Base-by-base conservation (phyloP, 2,888 invertebrate genomes). In the Dasypolia templi region DNA sequence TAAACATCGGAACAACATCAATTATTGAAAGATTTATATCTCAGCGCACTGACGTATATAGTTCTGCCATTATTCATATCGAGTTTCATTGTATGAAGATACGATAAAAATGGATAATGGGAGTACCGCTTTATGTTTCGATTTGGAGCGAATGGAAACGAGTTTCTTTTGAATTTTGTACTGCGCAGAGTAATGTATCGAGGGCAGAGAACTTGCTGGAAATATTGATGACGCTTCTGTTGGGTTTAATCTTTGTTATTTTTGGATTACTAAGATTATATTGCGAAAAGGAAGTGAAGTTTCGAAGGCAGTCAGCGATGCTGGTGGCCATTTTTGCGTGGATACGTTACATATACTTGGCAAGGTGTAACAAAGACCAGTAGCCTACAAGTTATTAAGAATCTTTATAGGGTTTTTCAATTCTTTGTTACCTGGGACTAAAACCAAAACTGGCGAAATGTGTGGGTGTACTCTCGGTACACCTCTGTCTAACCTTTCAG, bases 1-100 rank as follows among this genome's bases (percentile, higher is more conserved):
- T 95, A 95, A 93, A 95, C 92, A 95, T 92, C 89, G 88, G 83
- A 87, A 89, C 89, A 91, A 91, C 93, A 93, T 94, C 95, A 94
- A 95, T 95, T 95, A 95, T 92, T 92, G 91, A 92, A 94, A 95
- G 95, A 96, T 96, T 95, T 96, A 96, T 95, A 93, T 94, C 93
- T 92, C 86, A 88, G 90, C 89, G 90, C 90, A 90, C 91, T 91
- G 91, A 93, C 91, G 92, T 90, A 89, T 91, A 90, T 90, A 92
- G 91, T 92, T 88, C 86, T 84, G 88, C 93, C 93, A 94, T 95
- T 95, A 95, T 94, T 96, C 95, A 96, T 92, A 90, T 83, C 79
- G 75, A 86, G 85, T 85, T 89, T 91, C 88, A 92, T 93, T 94
- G 93, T 94, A 89, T 88, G 88, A 89, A 91, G 91, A 89, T 84